A percentile compares a stretch with the other conserved stretches of the same genome.
phyloP scores from a whole-genome alignment of 2,888 invertebrate species.

The Acleris emargana region DNA sequence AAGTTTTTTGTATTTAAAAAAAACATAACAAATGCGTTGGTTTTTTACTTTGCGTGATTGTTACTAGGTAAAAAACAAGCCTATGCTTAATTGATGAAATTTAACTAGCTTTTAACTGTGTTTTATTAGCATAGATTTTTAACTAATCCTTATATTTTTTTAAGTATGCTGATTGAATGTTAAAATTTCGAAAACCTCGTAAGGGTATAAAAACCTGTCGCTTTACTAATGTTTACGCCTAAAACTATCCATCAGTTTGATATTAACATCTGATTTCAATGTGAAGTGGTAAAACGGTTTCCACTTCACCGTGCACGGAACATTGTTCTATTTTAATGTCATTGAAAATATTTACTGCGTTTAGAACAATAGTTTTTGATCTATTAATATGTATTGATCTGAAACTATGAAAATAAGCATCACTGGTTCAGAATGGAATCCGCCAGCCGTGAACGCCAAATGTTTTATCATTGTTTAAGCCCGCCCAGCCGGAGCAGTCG shows the following conservation, averaged over 20 bases:
- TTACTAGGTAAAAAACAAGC: too few relatives aligned
- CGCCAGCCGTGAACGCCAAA: conserved; percentile 15
- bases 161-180: too few relatives aligned
- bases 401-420: conserved; percentile 27
- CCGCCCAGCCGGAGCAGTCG: conserved; percentile 35
- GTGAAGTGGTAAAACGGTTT: not conserved
- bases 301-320: not conserved
- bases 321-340: not conserved
- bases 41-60: too few relatives aligned
- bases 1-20: too few relatives aligned
- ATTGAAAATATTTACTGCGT: not conserved
- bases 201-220: too few relatives aligned
- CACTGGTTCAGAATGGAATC: conserved; percentile 13
- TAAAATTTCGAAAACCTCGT: too few relatives aligned
- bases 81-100: too few relatives aligned
- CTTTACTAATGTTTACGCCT: too few relatives aligned
- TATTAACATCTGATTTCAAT: not conserved
- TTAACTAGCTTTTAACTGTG: too few relatives aligned
- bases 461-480: conserved; percentile 32
- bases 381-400: conserved; percentile 25
- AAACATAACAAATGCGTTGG: too few relatives aligned
- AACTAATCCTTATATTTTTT: too few relatives aligned
- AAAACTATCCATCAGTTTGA: not conserved
- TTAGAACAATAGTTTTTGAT: conserved; percentile 28
- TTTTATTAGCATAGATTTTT: too few relatives aligned